Evolutionary conservation across 2,888 invertebrate genomes (phyloP).

Genomic region (Lycophotia porphyrea): DNA sequence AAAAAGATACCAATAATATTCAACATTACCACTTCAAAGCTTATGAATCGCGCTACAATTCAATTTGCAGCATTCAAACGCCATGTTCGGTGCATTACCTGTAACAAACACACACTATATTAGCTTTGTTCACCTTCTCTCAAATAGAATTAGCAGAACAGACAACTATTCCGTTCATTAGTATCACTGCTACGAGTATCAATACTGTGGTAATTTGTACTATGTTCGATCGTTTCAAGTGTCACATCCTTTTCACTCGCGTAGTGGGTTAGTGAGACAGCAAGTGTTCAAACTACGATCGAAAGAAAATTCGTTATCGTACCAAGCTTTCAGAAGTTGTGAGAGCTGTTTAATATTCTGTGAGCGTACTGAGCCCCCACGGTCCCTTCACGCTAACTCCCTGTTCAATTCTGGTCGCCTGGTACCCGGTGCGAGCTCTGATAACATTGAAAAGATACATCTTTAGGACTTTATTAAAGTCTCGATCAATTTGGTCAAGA

Average conservation of each 20-base stretch:
- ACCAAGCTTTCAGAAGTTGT: slow-evolving; percentile 70
- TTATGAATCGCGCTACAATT: slow-evolving; percentile 24
- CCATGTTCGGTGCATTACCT: slow-evolving; percentile 59
- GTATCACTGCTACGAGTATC: slow-evolving; percentile 58
- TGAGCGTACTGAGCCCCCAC: slow-evolving; percentile 71
- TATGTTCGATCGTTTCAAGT: slow-evolving; percentile 40
- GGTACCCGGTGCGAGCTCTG: slow-evolving; percentile 60
- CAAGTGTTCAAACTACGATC: slow-evolving; percentile 41
- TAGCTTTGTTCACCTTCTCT: slow-evolving; percentile 54
- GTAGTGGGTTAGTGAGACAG: slow-evolving; percentile 44
- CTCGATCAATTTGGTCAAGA: slow-evolving; percentile 35
- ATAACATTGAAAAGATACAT: slow-evolving; percentile 61
- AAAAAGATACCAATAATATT: neutral
- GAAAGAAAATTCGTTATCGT: slow-evolving; percentile 67
- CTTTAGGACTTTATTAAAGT: slow-evolving; percentile 19
- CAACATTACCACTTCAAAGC: slow-evolving; percentile 12
- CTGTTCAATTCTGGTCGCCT: slow-evolving; percentile 69
- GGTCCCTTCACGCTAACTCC: slow-evolving; percentile 74
- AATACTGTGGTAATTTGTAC: slow-evolving; percentile 61
- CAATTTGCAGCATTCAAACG: slow-evolving; percentile 19
- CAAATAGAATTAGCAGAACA: slow-evolving; percentile 57
- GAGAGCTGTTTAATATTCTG: slow-evolving; percentile 82
- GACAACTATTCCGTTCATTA: slow-evolving; percentile 65
- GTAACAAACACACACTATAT: slow-evolving; percentile 66
- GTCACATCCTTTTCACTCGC: slow-evolving; percentile 46